These are phyloP conservation scores for Notechis scutatus DNA, from an alignment of 2,113 vertebrate genomes.

Conservation along the genomic window DNA sequence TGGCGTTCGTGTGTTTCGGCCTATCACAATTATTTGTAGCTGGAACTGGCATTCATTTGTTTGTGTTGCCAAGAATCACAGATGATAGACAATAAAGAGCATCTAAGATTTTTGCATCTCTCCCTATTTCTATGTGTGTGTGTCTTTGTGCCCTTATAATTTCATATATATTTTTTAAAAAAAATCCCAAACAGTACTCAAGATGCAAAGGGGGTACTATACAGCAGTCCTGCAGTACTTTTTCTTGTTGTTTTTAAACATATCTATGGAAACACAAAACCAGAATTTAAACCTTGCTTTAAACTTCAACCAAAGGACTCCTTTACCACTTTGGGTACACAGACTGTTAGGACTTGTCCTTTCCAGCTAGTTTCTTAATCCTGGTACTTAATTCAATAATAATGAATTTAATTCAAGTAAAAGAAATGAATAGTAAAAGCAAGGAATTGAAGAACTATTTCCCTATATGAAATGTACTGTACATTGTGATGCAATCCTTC, in stretches of 20 bases:
- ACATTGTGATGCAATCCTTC: not conserved
- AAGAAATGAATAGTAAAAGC: not conserved
- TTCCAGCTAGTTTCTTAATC: not conserved
- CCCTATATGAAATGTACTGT: not conserved
- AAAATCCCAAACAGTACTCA: not conserved
- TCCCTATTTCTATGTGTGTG: not conserved
- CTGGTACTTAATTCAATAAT: not conserved
- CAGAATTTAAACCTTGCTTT: not conserved
- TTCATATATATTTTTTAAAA: not conserved
- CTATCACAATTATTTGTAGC: not conserved
- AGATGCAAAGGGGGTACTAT: too few relatives aligned
- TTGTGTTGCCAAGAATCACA: not conserved
- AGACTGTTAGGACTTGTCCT: not conserved
- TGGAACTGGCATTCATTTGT: not conserved
- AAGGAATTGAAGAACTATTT: not conserved
- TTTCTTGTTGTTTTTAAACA: not conserved
- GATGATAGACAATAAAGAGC: not conserved
- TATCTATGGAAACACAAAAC: not conserved
- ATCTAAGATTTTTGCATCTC: not conserved
- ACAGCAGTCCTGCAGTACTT: not conserved
- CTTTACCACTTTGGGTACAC: not conserved
- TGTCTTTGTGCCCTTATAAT: not conserved
- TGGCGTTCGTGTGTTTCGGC: not conserved
- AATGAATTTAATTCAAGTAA: not conserved
- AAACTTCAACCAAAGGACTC: not conserved